Conservation (phyloP, 2,113 vertebrate species). For the Bungarus multicinctus region DNA sequence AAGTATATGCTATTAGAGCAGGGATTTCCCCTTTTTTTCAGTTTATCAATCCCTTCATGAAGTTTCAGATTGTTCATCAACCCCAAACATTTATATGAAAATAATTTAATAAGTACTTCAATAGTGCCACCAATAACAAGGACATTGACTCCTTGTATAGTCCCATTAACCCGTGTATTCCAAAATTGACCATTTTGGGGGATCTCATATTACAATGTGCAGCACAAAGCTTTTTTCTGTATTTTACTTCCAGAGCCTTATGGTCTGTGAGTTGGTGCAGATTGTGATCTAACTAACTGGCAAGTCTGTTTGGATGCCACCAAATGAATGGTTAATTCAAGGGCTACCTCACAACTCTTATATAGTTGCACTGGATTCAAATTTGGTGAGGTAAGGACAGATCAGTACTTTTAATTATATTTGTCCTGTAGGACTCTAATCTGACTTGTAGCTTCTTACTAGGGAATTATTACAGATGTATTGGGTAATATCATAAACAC, state of each 20-base stretch:
- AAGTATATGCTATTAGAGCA: background rate
- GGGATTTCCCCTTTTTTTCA: background rate
- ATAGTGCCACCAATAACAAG: background rate
- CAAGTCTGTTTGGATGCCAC: background rate
- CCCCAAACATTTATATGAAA: background rate
- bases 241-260: background rate
- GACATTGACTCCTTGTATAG: background rate
- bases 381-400: background rate
- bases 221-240: background rate
- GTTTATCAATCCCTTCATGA: background rate
- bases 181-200: background rate
- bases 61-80: background rate
- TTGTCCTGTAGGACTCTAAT: background rate
- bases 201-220: background rate
- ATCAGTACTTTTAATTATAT: background rate
- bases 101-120: background rate
- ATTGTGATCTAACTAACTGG: background rate
- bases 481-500: background rate
- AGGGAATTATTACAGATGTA: background rate
- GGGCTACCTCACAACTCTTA: background rate
- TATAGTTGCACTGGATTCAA: background rate
- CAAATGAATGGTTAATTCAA: background rate
- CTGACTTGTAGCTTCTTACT: background rate
- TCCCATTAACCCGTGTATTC: background rate
- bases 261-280: background rate